Evolutionary conservation across 2,888 invertebrate genomes (phyloP), one percentile per base, ranked within the genome.

Genomic region (Seira musarum): DNA sequence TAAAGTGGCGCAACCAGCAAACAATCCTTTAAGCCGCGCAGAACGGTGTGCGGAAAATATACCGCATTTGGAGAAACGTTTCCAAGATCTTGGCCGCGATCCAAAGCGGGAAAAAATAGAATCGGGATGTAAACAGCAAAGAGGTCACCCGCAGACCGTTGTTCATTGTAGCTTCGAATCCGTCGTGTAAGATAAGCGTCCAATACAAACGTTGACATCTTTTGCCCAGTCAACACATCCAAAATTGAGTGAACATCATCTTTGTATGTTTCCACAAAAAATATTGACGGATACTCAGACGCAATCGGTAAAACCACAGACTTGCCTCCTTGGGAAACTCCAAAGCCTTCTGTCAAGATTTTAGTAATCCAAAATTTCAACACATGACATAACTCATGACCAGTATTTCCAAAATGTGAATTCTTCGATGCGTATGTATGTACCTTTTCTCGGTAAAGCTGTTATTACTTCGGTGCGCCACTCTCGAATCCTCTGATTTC

Each of bases 191-290:
- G 13, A 15, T 6, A 61, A 24, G 61, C 61, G 61, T 61, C 61
- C 5, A 61, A 19, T 6, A 61, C 61, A 10, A 61, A n/a, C 17
- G 61, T 61, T 2, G 61, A 13, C 61, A 61, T 22, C 21, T 19
- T 24, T 61, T 61, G 21, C 1, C 24, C 61, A 17, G 13, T 61
- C 22, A 61, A 19, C 10, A 61, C 61, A 19, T 61, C 61, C 22
- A 61, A 6, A 6, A 61, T 61, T 10, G 61, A 61, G 15, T 61
- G 22, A 24, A 61, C 22, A 24, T 61, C 61, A 61, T 61, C 61
- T 19, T 61, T 61, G 2, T 19, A 13, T 17, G 3, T 21, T 3
- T 21, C 24, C 13, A 61, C 24, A 15, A 22, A 22, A 21, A 61
- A 61, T 2, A 61, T 21, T 21, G 21, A 61, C 5, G 61, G 24